A percentile compares a stretch with the other conserved stretches of the same genome.
These are phyloP conservation scores for Xestobium rufovillosum DNA, from an alignment of 2,888 invertebrate genomes.

Conservation along the genomic window DNA sequence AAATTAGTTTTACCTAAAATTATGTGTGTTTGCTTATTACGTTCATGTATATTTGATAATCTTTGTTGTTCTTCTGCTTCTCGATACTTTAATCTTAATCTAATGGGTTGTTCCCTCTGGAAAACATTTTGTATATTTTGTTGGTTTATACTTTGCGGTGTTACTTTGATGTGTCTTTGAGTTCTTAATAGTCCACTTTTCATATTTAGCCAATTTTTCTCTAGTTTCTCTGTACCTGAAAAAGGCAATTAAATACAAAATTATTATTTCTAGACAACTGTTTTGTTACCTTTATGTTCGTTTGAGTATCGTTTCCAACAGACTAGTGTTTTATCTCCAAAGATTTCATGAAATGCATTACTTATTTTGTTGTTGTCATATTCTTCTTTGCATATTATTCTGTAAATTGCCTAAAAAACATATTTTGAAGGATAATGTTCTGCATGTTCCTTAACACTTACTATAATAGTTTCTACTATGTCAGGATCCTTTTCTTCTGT, in stretches of 20 bases:
- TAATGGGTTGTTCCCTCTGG: too few species aligned
- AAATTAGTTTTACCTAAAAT: conserved; percentile 34
- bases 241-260: too few species aligned
- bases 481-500: conserved; percentile 21
- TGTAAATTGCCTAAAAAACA: conserved; percentile 31
- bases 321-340: conserved; percentile 27
- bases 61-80: conserved; percentile 14
- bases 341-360: conserved; percentile 25
- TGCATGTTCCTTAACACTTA: conserved; percentile 19
- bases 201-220: conserved; percentile 19
- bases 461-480: conserved; percentile 29
- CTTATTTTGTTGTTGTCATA: conserved; percentile 23
- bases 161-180: too few species aligned
- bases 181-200: conserved; percentile 20
- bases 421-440: neutral
- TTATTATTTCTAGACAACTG: too few species aligned
- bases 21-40: conserved; percentile 24
- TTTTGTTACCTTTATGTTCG: too few species aligned
- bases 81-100: conserved; percentile 12
- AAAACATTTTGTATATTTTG: too few species aligned
- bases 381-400: conserved; percentile 28
- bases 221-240: too few species aligned
- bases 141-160: too few species aligned
- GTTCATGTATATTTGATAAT: conserved; percentile 15
- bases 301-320: conserved; percentile 23